Evolutionary conservation across 64 coral and sea anemone species (phyloP).

Genomic region (Anthopleura sola): DNA sequence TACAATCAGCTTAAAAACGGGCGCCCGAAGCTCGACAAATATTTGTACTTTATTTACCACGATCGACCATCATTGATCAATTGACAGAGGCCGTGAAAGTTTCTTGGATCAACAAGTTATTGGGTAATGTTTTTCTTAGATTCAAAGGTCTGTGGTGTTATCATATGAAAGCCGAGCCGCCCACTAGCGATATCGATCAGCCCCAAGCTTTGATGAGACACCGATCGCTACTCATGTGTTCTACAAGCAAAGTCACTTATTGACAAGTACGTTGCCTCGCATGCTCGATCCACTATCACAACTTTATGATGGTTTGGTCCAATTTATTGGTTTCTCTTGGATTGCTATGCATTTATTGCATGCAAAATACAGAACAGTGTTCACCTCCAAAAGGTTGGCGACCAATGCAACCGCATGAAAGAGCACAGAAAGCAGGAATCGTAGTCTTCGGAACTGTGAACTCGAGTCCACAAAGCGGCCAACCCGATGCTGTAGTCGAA

Average conservation of each 20-base stretch:
- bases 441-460: slow-evolving; percentile 78
- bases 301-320: slow-evolving; percentile 21
- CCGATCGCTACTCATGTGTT: background rate
- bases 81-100: slow-evolving; percentile 48
- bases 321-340: slow-evolving; percentile 6
- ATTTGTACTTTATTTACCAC: slow-evolving; percentile 91
- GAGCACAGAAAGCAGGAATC: slow-evolving; percentile 68
- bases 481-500: slow-evolving; percentile 1
- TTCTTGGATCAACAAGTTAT: slow-evolving; percentile 92
- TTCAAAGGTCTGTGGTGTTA: slow-evolving; percentile 56
- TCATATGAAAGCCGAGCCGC: slow-evolving; percentile 63
- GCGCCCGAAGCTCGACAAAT: slow-evolving; percentile 48
- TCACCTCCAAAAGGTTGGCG: slow-evolving; percentile 66
- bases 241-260: slow-evolving; percentile 11
- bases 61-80: slow-evolving; percentile 32
- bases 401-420: slow-evolving; percentile 28
- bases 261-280: background rate
- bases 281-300: background rate
- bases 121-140: slow-evolving; percentile 92
- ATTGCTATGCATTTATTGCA: slow-evolving; percentile 23
- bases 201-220: slow-evolving; percentile 1
- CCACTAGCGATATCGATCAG: slow-evolving; percentile 31
- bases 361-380: slow-evolving; percentile 30
- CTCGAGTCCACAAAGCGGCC: slow-evolving; percentile 45
- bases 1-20: slow-evolving; percentile 1